Conservation (phyloP, 2,797 vertebrate genomes). For the Bufotes viridis region DNA sequence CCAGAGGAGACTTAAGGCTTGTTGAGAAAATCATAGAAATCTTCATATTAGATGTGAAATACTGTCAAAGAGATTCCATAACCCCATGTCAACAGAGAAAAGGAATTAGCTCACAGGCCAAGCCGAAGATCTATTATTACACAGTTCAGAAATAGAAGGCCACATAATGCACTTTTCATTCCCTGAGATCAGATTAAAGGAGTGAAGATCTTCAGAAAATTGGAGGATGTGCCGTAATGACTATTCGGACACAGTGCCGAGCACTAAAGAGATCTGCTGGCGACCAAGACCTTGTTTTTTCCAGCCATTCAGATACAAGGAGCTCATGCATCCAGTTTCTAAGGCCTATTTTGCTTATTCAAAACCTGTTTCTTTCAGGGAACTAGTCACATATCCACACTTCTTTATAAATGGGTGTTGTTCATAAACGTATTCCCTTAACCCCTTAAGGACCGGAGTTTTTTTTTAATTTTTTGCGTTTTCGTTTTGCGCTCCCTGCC, state of each 20-base stretch:
- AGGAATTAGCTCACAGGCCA: constrained; percentile 43
- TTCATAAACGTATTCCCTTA: background rate
- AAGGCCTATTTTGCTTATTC: background rate
- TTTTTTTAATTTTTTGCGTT: too few relatives aligned
- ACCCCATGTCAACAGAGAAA: constrained; percentile 33
- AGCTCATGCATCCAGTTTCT: background rate
- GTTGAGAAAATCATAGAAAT: constrained; percentile 41
- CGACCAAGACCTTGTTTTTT: background rate
- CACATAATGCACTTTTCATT: background rate
- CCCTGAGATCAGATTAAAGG: constrained; percentile 20
- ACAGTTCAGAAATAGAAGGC: constrained; percentile 27
- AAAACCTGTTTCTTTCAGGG: background rate
- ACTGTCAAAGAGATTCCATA: constrained; percentile 48
- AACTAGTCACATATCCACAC: background rate
- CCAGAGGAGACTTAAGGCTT: constrained; percentile 22
- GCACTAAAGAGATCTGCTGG: background rate
- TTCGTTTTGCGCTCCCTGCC: too few relatives aligned
- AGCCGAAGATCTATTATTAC: constrained; percentile 20
- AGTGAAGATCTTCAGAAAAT: constrained; percentile 37
- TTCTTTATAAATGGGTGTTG: background rate
- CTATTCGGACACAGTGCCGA: constrained; percentile 9
- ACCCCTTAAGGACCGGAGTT: too few relatives aligned
- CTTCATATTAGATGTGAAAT: constrained; percentile 49
- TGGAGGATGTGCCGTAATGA: background rate
- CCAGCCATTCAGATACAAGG: background rate